Base-by-base conservation (phyloP, 2,113 vertebrate genomes). In the Chloropsis cyanopogon region DNA sequence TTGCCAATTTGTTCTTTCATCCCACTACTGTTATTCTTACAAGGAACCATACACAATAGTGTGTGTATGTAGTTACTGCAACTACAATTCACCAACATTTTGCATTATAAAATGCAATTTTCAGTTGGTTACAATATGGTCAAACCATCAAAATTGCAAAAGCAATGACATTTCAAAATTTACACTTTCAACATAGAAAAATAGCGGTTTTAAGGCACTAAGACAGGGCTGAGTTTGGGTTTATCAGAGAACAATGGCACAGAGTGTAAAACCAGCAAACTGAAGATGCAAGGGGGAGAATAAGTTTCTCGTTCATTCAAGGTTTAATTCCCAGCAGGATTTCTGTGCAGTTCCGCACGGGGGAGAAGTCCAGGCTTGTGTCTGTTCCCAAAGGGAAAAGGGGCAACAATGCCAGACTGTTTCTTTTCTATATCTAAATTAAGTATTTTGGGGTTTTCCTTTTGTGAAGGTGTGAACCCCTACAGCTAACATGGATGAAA, bases 291-390 rank as follows among this genome's bases (percentile, higher is more conserved):
- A 69, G 31, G 28, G 18, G 16, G 42, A 71, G 56, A 9, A 5
- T 47, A 35, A 35, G 4, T 63, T 88, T 80, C 29, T 44, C 18
- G 16, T 64, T 75, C 44, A 47, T 52, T 73, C 33, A 52, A 39
- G 6, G 21, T 61, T 89, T 76, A 13, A 42, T 66, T 83, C 33
- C 25, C 4, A 54, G 39, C 8, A 68, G 41, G 14, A 59, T 13
- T 72, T 63, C 8, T 4, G 5, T 24, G 13, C 22, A 41, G 25
- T 53, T 86, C n/a, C 59, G 31, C 0, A 0, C 11, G 11, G 4
- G 14, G 5, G 18, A 41, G 29, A 86, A 13, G 10, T 59, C 12
- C 9, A 22, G 63, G 21, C 9, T 52, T 63, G n/a, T 14, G 6
- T 8, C 2, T 8, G 10, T 44, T 79, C 56, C 61, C 26, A 39